Evolutionary conservation across 1,140 invertebrate genomes (phyloP), one percentile per base, ranked within the genome.

Genomic region (Zaprionus capensis): DNA sequence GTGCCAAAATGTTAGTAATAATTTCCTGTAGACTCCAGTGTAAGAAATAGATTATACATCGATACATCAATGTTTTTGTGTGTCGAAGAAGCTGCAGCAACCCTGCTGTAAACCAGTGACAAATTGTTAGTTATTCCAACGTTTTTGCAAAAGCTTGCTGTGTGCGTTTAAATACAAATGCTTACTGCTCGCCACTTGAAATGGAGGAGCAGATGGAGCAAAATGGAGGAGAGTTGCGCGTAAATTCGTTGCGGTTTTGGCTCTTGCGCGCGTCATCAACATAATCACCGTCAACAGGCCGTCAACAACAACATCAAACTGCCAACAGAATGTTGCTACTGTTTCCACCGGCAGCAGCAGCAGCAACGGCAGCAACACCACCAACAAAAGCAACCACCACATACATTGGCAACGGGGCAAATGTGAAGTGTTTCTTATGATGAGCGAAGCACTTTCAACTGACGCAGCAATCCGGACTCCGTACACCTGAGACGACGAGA

Each of bases 251-350:
- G 85, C 85, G 85, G 85, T 90, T 82, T 81, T 51, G 72, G 56
- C 58, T 63, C 51, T 75, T 63, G 81, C 81, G 85, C 85, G 85
- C 81, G 85, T 90, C 85, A 90, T 90, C 85, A 90, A 90, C 85
- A 79, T 90, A 90, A 90, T 90, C 85, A 81, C 85, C 85, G 85
- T 88, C 84, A 88, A 88, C 84, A 81, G 84, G 71, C 84, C 87
- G 81, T 88, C 84, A 90, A 90, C 84, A 84, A 80, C 85, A 84
- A 80, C 85, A 88, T 88, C 81, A 88, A 88, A 88, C 85, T 90
- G 85, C 76, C 85, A 90, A 79, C 76, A 82, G 61, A 84, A 90
- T 74, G 85, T 90, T 90, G 85, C 85, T 90, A 90, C 85, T 90
- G 85, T 90, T 90, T 90, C 70, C 78, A 85, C 46, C 81, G 67